phyloP scores from a whole-genome alignment of 2,888 invertebrate genomes.

The Gymnocheta viridis region DNA sequence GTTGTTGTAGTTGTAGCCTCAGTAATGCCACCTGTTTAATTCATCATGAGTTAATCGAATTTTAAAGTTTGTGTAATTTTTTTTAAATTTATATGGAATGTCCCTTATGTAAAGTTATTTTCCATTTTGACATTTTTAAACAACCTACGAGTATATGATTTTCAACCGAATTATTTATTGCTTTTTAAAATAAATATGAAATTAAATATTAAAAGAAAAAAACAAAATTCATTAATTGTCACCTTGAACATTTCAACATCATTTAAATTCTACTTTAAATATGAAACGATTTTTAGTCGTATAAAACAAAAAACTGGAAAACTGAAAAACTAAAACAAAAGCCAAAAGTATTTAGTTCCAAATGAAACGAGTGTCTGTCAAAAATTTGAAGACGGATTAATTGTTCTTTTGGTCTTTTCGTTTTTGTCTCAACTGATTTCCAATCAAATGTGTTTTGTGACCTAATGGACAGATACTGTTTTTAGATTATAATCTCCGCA shows the following conservation, averaged over 20 bases:
- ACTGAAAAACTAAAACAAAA: background rate
- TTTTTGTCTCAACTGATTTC: constrained; percentile 65
- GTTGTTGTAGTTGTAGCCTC: too few species aligned
- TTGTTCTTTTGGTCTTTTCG: constrained; percentile 43
- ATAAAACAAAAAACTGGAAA: background rate
- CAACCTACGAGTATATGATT: too few species aligned
- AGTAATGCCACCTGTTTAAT: too few species aligned
- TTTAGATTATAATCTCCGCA: constrained; percentile 78
- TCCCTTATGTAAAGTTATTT: too few species aligned
- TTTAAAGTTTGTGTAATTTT: too few species aligned
- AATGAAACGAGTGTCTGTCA: constrained; percentile 60
- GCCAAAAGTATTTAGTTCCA: constrained; percentile 40
- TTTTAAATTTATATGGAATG: too few species aligned
- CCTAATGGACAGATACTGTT: constrained; percentile 79
- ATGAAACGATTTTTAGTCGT: constrained; percentile 11
- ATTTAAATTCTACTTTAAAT: constrained; percentile 4
- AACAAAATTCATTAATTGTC: constrained; percentile 27
- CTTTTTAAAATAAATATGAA: too few species aligned
- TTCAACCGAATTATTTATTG: too few species aligned
- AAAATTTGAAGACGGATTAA: constrained; percentile 68
- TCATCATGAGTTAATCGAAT: too few species aligned
- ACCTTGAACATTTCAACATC: constrained; percentile 50
- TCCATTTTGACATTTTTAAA: too few species aligned
- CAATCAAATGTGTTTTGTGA: constrained; percentile 72
- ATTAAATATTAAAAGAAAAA: background rate